phyloP scores from a whole-genome alignment of 2,113 vertebrate genomes.

The Sclerurus mexicanus region DNA sequence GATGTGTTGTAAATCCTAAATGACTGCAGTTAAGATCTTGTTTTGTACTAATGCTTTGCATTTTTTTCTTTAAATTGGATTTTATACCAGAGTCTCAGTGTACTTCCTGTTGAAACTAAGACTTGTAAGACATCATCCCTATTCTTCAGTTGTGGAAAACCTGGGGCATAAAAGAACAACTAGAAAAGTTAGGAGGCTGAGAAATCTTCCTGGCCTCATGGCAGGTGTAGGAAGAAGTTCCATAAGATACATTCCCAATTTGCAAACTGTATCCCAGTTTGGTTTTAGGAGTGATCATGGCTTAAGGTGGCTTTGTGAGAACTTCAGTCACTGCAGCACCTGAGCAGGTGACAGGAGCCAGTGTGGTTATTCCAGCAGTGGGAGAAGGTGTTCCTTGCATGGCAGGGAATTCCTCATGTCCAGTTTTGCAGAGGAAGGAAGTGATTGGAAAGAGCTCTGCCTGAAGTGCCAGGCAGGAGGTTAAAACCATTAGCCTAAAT shows the following conservation, averaged over 20 bases:
- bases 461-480: background rate
- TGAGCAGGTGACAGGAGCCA: background rate
- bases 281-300: background rate
- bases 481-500: background rate
- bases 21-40: constrained; percentile 2
- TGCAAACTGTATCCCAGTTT: background rate
- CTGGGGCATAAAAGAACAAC: background rate
- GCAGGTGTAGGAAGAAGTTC: background rate
- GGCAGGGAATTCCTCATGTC: background rate
- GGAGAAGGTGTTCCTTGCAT: background rate
- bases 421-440: background rate
- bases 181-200: background rate
- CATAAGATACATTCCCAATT: background rate
- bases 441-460: background rate
- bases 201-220: background rate
- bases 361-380: background rate
- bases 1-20: constrained; percentile 27
- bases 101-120: background rate
- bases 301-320: background rate
- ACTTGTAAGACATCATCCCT: background rate
- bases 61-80: background rate
- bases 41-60: background rate
- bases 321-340: background rate
- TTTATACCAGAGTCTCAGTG: background rate
- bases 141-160: background rate